These are phyloP conservation scores for Drosophila sordidula DNA, from an alignment of 2,888 invertebrate species.

Conservation along the genomic window DNA sequence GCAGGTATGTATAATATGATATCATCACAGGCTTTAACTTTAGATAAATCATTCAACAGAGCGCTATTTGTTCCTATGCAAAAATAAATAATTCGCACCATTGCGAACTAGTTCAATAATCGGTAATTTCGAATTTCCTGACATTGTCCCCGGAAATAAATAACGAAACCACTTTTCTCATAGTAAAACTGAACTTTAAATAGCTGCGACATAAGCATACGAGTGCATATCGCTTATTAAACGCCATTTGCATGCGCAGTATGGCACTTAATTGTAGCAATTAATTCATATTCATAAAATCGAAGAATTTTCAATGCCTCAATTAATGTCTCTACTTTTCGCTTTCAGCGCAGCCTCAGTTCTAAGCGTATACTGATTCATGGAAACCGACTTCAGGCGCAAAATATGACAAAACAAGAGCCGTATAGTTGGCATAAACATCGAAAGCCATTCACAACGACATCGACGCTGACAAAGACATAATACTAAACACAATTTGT, in stretches of 20 bases:
- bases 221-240: constrained; percentile 7
- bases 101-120: background rate
- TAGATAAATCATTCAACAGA: background rate
- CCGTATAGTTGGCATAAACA: background rate
- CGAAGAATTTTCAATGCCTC: constrained; percentile 11
- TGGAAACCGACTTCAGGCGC: too few species aligned
- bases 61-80: background rate
- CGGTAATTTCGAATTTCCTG: constrained; percentile 5
- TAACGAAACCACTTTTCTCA: background rate
- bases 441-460: constrained; percentile 11
- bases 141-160: constrained; percentile 9
- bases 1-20: background rate
- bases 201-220: background rate
- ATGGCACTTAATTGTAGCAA: constrained; percentile 41
- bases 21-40: background rate
- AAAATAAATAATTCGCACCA: background rate
- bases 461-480: constrained; percentile 39
- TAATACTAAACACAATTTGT: constrained; percentile 69
- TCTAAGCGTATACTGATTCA: background rate
- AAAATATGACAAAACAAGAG: too few species aligned
- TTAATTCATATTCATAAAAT: constrained; percentile 39
- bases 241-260: constrained; percentile 27
- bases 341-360: background rate
- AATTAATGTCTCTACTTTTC: constrained; percentile 17
- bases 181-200: background rate